phyloP scores from a whole-genome alignment of 1,140 invertebrate genomes.

The Luehdorfia chinensis region DNA sequence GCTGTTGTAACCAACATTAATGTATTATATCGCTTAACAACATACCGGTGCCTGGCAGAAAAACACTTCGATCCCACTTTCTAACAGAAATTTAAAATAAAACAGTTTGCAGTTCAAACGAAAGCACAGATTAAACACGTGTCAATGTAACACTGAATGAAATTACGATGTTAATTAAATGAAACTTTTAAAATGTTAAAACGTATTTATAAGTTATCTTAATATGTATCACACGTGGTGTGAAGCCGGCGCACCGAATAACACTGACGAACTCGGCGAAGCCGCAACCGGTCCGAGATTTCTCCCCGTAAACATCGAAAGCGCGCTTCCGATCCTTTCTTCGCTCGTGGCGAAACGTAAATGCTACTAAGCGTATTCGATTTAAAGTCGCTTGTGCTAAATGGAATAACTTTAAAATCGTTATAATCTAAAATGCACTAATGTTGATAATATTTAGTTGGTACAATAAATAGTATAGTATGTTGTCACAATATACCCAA shows the following conservation, averaged over 20 bases:
- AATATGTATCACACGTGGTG: slow-evolving; percentile 23
- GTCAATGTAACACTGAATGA: slow-evolving; percentile 2
- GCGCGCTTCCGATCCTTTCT: slow-evolving; percentile 67
- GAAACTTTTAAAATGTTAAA: slow-evolving; percentile 29
- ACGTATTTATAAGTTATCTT: slow-evolving; percentile 20
- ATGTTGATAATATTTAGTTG: too few relatives aligned
- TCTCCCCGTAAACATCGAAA: slow-evolving; percentile 74
- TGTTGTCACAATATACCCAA: too few relatives aligned
- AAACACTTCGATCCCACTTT: slow-evolving; percentile 46
- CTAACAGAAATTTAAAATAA: slow-evolving; percentile 33
- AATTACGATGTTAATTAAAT: slow-evolving; percentile 17
- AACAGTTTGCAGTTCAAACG: slow-evolving; percentile 17
- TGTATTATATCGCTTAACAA: slow-evolving; percentile 25
- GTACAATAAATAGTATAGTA: too few relatives aligned
- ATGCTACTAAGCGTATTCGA: slow-evolving; percentile 39
- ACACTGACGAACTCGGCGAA: slow-evolving; percentile 37
- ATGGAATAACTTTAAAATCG: too few relatives aligned
- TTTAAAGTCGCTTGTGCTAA: slow-evolving; percentile 2
- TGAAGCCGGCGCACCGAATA: slow-evolving; percentile 38
- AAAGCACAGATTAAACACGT: slow-evolving; percentile 35
- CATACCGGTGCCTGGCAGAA: slow-evolving; percentile 46
- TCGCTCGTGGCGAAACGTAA: slow-evolving; percentile 59
- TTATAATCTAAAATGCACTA: neutral
- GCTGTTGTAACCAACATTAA: slow-evolving; percentile 35
- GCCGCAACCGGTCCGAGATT: slow-evolving; percentile 59